Evolutionary conservation across 1,140 invertebrate genomes (phyloP).

Genomic region (Saxidomus purpurata): DNA sequence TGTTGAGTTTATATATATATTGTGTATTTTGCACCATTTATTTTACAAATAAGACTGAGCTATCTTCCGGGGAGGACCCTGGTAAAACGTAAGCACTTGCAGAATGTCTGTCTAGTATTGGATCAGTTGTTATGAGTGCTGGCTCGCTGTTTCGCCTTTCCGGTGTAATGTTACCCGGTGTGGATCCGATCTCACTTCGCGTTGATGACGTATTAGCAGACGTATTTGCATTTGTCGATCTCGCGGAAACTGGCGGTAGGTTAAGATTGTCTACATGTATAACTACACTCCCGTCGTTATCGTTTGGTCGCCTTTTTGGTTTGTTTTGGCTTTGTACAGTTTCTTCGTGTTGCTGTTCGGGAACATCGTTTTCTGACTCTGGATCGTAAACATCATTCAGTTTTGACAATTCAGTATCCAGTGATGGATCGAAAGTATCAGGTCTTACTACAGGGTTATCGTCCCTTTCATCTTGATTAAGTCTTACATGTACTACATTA

Average conservation of each 20-base stretch:
- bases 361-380: background rate
- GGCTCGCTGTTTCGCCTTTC: background rate
- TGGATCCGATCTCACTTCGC: background rate
- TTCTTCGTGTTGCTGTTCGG: background rate
- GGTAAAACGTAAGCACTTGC: background rate
- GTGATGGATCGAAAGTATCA: background rate
- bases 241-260: background rate
- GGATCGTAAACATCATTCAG: background rate
- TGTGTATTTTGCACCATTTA: too few relatives aligned
- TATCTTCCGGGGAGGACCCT: background rate
- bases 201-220: background rate
- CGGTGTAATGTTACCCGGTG: constrained; percentile 3
- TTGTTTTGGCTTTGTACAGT: background rate
- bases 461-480: background rate
- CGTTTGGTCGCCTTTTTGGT: background rate
- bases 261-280: constrained; percentile 30
- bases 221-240: background rate
- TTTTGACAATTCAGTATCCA: background rate
- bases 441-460: background rate
- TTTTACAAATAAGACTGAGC: background rate
- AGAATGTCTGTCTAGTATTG: background rate
- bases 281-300: background rate
- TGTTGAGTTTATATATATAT: too few relatives aligned
- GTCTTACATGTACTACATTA: background rate
- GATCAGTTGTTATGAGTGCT: background rate